phyloP scores from a whole-genome alignment of 2,113 vertebrate species.

The Serinus canaria region DNA sequence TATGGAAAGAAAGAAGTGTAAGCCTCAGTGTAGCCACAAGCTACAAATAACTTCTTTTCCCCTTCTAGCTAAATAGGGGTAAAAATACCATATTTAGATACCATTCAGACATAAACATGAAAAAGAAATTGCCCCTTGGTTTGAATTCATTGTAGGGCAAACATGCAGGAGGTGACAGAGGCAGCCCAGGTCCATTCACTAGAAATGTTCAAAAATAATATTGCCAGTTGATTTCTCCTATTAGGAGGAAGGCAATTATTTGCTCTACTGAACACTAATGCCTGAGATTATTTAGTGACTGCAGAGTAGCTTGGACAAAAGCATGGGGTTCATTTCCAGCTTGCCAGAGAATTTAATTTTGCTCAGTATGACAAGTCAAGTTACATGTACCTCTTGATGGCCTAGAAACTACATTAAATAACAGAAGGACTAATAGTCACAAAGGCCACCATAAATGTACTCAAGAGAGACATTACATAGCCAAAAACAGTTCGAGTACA shows the following conservation, averaged over 20 bases:
- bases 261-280: background rate
- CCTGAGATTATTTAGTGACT: background rate
- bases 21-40: background rate
- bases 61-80: background rate
- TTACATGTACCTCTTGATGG: background rate
- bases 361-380: background rate
- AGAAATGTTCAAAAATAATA: background rate
- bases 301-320: background rate
- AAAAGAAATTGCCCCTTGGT: background rate
- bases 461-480: background rate
- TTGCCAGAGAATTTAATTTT: background rate
- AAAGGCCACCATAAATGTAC: background rate
- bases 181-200: background rate
- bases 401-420: background rate
- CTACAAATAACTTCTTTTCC: background rate
- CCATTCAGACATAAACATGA: background rate
- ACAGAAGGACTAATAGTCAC: background rate
- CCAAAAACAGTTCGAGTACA: background rate
- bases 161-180: background rate
- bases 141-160: background rate
- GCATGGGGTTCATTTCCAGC: background rate
- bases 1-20: background rate
- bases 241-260: conserved; percentile 25
- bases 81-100: background rate
- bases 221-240: background rate